Conservation (phyloP, 1,140 invertebrate genomes). For the Lordiphosa clarofinis region DNA sequence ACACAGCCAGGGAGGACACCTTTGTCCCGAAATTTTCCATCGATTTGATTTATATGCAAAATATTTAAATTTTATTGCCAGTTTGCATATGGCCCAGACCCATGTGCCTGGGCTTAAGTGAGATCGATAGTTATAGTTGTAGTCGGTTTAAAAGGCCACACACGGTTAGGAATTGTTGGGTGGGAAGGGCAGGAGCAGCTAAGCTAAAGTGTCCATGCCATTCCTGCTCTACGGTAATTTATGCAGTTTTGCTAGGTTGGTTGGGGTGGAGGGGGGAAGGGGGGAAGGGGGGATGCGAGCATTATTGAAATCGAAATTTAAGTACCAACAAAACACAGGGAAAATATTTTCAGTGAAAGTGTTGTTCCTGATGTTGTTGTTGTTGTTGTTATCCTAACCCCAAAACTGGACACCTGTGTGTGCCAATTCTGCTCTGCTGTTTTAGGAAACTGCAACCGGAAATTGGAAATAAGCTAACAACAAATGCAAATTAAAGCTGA, state of each 20-base stretch:
- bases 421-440: not conserved
- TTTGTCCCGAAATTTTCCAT: constrained; percentile 69
- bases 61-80: constrained; percentile 77
- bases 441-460: not conserved
- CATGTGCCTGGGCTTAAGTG: constrained; percentile 53
- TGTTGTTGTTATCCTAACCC: constrained; percentile 6
- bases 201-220: constrained; percentile 23
- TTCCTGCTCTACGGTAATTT: constrained; percentile 42
- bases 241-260: constrained; percentile 49
- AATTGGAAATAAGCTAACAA: no score
- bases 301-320: constrained; percentile 60
- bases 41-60: constrained; percentile 77
- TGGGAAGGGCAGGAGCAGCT: constrained; percentile 14
- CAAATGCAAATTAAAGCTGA: no score
- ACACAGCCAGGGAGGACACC: constrained; percentile 7
- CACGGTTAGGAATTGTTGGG: no score
- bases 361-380: constrained; percentile 10
- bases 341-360: constrained; percentile 44
- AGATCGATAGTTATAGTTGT: constrained; percentile 67
- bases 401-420: constrained; percentile 8
- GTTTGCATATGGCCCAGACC: constrained; percentile 61
- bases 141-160: constrained; percentile 31
- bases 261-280: no score
- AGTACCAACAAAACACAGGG: constrained; percentile 32
- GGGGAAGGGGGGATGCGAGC: no score